These are phyloP conservation scores for Amblyteles armatorius DNA, from an alignment of 2,888 invertebrate species.

Conservation along the genomic window DNA sequence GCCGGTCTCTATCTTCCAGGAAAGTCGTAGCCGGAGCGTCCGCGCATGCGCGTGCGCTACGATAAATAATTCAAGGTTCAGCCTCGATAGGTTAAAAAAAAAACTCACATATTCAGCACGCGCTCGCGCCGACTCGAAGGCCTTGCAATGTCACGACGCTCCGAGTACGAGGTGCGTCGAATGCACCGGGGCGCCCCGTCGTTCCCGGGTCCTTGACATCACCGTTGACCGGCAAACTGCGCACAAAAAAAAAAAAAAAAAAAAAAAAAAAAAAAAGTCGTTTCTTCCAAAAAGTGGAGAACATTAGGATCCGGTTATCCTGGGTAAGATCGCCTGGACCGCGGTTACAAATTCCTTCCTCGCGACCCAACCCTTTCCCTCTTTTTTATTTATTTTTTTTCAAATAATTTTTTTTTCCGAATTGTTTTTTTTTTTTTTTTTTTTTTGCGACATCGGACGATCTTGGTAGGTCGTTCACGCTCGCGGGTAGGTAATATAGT, in stretches of 20 bases:
- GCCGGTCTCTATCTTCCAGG: slow-evolving; percentile 35
- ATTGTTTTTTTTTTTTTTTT: slow-evolving; percentile 37
- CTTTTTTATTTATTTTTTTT: slow-evolving; percentile 20
- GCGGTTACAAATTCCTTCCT: slow-evolving; percentile 22
- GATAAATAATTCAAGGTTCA: slow-evolving; percentile 73
- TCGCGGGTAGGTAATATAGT: slow-evolving; percentile 37
- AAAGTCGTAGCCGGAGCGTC: slow-evolving; percentile 4
- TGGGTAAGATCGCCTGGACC: slow-evolving; percentile 16
- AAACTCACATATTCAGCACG: slow-evolving; percentile 68
- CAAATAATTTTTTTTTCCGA: neutral
- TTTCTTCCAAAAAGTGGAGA: slow-evolving; percentile 1
- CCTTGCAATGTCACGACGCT: slow-evolving; percentile 71
- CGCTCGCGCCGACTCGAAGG: slow-evolving; percentile 48
- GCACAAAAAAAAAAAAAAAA: slow-evolving; percentile 5
- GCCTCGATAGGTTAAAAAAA: slow-evolving; percentile 44
- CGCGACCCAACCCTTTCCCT: slow-evolving; percentile 16
- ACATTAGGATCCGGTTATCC: slow-evolving; percentile 38
- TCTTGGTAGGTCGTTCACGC: slow-evolving; percentile 11
- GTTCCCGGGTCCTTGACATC: slow-evolving; percentile 68
- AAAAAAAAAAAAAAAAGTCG: slow-evolving; percentile 12
- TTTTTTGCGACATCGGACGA: slow-evolving; percentile 4
- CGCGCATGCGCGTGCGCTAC: slow-evolving; percentile 18
- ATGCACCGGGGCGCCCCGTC: slow-evolving; percentile 33
- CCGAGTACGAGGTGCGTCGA: slow-evolving; percentile 19
- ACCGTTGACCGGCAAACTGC: slow-evolving; percentile 38